Percentiles rank a stretch among this genome's conserved stretches.
Evolutionary conservation across 2,888 invertebrate species (phyloP).

Genomic region (Maniola hyperantus): DNA sequence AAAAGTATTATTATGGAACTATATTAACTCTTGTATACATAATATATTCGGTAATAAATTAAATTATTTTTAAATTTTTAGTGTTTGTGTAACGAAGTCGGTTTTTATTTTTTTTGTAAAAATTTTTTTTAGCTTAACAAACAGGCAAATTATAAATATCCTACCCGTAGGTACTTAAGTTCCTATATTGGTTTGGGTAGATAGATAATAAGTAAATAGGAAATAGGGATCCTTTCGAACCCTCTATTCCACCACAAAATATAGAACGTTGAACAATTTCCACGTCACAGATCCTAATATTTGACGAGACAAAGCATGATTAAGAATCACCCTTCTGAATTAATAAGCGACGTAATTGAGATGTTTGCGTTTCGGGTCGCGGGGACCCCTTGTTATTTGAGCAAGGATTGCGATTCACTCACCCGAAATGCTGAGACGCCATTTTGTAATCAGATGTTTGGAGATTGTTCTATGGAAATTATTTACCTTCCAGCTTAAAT

Average conservation of each 20-base stretch:
- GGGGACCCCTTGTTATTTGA: constrained; percentile 61
- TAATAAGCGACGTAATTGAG: constrained; percentile 80
- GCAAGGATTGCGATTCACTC: constrained; percentile 72
- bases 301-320: constrained; percentile 48
- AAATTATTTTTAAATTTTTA: too few relatives aligned
- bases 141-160: too few relatives aligned
- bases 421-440: constrained; percentile 69
- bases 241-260: constrained; percentile 13
- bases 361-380: constrained; percentile 61
- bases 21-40: too few relatives aligned
- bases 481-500: constrained; percentile 25
- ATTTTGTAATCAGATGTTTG: constrained; percentile 45
- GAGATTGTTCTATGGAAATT: constrained; percentile 32
- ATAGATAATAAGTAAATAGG: too few relatives aligned
- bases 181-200: too few relatives aligned
- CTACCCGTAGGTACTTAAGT: too few relatives aligned
- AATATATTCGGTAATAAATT: too few relatives aligned
- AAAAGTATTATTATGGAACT: too few relatives aligned
- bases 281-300: constrained; percentile 36
- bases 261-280: constrained; percentile 14
- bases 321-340: constrained; percentile 65
- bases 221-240: neutral
- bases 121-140: too few relatives aligned
- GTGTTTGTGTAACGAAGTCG: too few relatives aligned
- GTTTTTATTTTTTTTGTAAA: too few relatives aligned